Evolutionary conservation across 2,888 invertebrate genomes (phyloP).

Genomic region (Caenorhabditis virilis): DNA sequence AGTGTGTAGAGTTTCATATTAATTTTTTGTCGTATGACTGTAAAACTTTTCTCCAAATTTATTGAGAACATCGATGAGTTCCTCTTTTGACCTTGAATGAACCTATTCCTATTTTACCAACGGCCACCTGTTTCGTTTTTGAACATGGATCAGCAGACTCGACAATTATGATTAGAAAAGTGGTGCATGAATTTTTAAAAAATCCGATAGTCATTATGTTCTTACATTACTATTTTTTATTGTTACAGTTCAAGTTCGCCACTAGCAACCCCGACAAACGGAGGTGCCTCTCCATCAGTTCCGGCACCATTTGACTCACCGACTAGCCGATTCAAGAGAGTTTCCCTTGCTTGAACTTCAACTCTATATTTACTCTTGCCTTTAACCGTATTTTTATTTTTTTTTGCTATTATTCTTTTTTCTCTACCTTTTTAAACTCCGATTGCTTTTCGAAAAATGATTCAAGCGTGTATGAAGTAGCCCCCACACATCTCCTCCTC

Average conservation of each 20-base stretch:
- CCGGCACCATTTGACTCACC: conserved; percentile 36
- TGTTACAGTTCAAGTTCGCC: no score
- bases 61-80: not conserved
- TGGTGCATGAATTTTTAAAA: no score
- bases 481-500: no score
- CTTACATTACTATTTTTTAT: not conserved
- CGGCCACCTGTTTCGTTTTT: no score
- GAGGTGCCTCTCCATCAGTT: conserved; percentile 35
- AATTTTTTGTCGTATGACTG: not conserved
- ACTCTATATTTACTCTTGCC: no score
- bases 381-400: no score
- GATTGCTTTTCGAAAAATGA: no score
- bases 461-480: no score
- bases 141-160: no score
- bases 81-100: not conserved
- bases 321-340: conserved; percentile 48
- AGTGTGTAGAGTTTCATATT: not conserved
- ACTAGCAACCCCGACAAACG: conserved; percentile 36
- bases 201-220: not conserved
- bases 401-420: no score
- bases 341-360: conserved; percentile 41
- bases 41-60: not conserved
- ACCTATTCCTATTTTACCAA: no score
- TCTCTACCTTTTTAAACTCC: no score
- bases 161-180: not conserved